phyloP scores from a whole-genome alignment of 2,797 vertebrate genomes.

The Emys orbicularis region DNA sequence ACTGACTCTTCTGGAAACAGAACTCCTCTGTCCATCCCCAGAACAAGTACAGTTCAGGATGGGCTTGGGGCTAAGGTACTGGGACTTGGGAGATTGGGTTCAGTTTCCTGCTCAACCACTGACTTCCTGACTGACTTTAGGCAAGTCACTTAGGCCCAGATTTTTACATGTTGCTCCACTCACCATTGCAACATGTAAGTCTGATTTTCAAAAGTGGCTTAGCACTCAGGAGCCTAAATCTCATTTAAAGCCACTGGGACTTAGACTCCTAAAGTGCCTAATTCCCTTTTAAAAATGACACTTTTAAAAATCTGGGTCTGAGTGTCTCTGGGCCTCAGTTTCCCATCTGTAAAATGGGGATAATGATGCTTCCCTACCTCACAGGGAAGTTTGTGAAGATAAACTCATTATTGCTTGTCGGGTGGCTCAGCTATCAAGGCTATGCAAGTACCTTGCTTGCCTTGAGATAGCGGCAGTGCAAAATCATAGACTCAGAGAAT shows the following conservation, averaged over 20 bases:
- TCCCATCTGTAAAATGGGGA: background rate
- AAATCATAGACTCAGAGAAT: background rate
- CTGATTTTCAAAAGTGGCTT: background rate
- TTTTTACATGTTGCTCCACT: background rate
- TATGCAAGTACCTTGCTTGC: background rate
- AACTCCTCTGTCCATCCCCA: background rate
- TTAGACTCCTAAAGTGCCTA: background rate
- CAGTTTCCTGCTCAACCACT: background rate
- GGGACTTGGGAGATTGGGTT: background rate
- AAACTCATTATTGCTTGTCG: background rate
- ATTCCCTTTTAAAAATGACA: background rate
- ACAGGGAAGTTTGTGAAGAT: background rate
- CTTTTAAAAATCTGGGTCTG: background rate
- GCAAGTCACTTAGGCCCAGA: background rate
- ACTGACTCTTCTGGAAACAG: conserved; percentile 1
- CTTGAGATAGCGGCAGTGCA: background rate
- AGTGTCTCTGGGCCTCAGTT: conserved; percentile 11
- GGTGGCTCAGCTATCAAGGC: background rate
- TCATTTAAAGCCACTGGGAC: background rate
- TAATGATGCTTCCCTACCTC: background rate
- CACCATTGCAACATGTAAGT: background rate
- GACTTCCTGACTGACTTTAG: background rate
- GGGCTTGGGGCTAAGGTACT: background rate
- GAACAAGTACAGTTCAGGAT: background rate
- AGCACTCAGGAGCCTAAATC: background rate